These are phyloP conservation scores for Diadumene lineata DNA, from an alignment of 92 coral and sea anemone genomes.

Conservation along the genomic window DNA sequence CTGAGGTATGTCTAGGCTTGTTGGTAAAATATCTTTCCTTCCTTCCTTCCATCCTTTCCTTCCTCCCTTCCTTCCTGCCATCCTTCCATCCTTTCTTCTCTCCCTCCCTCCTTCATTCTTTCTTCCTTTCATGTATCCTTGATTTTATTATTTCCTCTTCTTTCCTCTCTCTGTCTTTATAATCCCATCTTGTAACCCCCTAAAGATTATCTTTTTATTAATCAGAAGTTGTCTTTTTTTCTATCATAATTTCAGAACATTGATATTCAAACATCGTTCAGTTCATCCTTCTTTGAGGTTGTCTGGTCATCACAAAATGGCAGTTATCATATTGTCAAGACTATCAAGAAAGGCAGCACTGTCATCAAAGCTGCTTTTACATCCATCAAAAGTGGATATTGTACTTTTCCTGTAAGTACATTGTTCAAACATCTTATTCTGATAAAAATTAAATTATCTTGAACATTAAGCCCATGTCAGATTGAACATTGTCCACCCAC, in stretches of 20 bases:
- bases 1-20: conserved; percentile 93
- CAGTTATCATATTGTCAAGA: conserved; percentile 72
- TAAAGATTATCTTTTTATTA: neutral
- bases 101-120: too few species aligned
- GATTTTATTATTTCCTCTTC: too few species aligned
- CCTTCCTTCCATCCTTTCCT: too few species aligned
- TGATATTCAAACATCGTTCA: conserved; percentile 62
- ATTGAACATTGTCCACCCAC: too few species aligned
- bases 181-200: too few species aligned
- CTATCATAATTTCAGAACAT: conserved; percentile 72
- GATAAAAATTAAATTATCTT: too few species aligned
- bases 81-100: too few species aligned
- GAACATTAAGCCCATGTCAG: too few species aligned
- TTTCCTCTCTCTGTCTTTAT: neutral
- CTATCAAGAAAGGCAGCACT: conserved; percentile 73
- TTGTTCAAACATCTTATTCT: too few species aligned
- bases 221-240: neutral
- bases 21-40: too few species aligned
- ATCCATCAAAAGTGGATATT: conserved; percentile 59
- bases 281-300: conserved; percentile 52
- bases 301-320: conserved; percentile 87
- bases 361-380: conserved; percentile 72
- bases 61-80: too few species aligned
- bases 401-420: conserved; percentile 22
- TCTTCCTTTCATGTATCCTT: too few species aligned